Conservation (phyloP, 2,113 vertebrate genomes). For the Seriola quinqueradiata region DNA sequence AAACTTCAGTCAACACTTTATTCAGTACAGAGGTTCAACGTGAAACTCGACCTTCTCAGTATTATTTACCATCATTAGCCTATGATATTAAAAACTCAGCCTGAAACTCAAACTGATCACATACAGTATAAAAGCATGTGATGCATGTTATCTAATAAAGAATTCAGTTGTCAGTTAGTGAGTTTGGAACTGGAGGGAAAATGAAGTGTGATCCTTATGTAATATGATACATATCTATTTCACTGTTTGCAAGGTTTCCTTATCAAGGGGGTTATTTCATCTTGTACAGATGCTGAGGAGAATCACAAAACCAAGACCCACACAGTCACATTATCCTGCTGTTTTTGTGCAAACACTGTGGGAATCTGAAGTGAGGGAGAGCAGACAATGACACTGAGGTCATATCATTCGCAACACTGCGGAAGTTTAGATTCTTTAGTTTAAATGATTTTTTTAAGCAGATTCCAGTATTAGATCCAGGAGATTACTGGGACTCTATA, state of each 20-base stretch:
- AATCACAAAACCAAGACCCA: slow-evolving; percentile 35
- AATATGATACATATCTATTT: slow-evolving; percentile 32
- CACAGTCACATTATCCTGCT: slow-evolving; percentile 28
- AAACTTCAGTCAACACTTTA: slow-evolving; percentile 8
- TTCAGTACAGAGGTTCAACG: too few species aligned
- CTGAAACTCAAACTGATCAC: slow-evolving; percentile 13
- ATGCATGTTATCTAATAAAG: slow-evolving; percentile 27
- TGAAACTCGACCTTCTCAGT: not conserved
- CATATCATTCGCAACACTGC: not conserved
- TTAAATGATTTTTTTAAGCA: not conserved
- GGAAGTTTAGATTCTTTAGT: not conserved
- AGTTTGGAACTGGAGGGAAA: slow-evolving; percentile 17
- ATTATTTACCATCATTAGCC: not conserved
- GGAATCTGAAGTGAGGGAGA: not conserved
- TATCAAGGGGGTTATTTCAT: slow-evolving; percentile 19
- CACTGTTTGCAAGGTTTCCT: slow-evolving; percentile 29
- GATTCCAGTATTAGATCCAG: not conserved
- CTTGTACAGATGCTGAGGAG: not conserved
- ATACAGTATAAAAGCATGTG: not conserved
- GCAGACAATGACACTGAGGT: not conserved
- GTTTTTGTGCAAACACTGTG: slow-evolving; percentile 18
- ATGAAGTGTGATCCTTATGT: slow-evolving; percentile 15
- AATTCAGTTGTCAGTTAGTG: not conserved
- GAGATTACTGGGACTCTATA: too few species aligned
- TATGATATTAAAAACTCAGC: slow-evolving; percentile 2